These are phyloP conservation scores for Lanius collurio DNA, from an alignment of 2,113 vertebrate species.

Conservation along the genomic window DNA sequence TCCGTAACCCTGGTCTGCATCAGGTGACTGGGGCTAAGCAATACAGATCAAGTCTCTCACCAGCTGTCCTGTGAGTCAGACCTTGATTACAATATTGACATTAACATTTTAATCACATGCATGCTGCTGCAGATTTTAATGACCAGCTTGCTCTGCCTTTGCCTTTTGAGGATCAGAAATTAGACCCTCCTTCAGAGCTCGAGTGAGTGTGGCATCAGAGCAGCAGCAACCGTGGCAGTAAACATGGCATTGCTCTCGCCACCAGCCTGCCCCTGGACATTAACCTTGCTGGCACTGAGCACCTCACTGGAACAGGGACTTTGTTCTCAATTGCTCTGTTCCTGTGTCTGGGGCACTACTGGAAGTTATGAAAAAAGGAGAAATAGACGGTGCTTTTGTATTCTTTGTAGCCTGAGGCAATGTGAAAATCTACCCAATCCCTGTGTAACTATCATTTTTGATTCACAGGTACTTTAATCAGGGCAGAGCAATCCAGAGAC, in stretches of 20 bases:
- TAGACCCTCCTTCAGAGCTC: not conserved
- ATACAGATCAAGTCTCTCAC: constrained; percentile 40
- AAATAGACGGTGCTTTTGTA: not conserved
- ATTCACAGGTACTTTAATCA: not conserved
- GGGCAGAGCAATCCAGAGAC: not conserved
- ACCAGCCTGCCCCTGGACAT: constrained; percentile 2
- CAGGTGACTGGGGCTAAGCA: constrained; percentile 33
- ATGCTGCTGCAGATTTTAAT: constrained; percentile 17
- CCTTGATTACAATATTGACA: constrained; percentile 64
- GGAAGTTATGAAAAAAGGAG: not conserved
- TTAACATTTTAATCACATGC: constrained; percentile 58
- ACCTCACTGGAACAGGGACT: not conserved
- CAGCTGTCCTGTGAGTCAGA: constrained; percentile 61
- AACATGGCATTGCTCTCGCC: not conserved
- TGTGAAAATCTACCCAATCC: not conserved
- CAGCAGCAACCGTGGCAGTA: not conserved
- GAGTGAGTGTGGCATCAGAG: not conserved
- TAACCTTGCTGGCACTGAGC: constrained; percentile 13
- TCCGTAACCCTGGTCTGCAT: constrained; percentile 8
- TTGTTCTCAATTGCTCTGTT: constrained; percentile 27
- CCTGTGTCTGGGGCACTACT: not conserved
- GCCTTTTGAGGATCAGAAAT: constrained; percentile 21
- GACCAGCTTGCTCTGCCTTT: not conserved
- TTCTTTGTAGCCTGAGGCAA: not conserved
- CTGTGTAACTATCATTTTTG: not conserved